These are phyloP conservation scores for Linhomoeus sp. DNA, from an alignment of 2,888 invertebrate genomes.

Conservation along the genomic window DNA sequence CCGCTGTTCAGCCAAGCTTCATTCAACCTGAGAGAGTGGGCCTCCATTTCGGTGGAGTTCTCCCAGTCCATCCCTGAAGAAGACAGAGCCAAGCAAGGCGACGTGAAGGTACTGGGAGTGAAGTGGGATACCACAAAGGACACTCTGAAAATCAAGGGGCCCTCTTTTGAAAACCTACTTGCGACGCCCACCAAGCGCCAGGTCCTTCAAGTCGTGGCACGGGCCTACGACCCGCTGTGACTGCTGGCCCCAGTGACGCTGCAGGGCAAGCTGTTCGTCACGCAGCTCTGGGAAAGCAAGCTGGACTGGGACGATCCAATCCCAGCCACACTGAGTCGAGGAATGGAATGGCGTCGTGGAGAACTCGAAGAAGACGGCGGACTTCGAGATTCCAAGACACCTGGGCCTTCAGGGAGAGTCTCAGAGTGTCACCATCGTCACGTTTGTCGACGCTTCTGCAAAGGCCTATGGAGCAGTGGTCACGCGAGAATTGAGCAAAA, in stretches of 20 bases:
- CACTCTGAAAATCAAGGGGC: not conserved
- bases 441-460: not conserved
- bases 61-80: not conserved
- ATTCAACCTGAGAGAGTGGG: constrained; percentile 4
- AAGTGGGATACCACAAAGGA: not conserved
- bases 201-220: not conserved
- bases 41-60: not conserved
- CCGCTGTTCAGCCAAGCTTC: not conserved
- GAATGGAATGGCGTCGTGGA: too few relatives aligned
- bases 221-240: not conserved
- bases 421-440: not conserved
- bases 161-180: too few relatives aligned
- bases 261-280: not conserved
- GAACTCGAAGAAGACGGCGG: too few relatives aligned
- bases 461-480: not conserved
- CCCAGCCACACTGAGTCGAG: too few relatives aligned
- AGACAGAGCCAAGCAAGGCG: not conserved
- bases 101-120: not conserved
- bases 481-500: not conserved
- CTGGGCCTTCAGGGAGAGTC: not conserved
- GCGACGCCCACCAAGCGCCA: constrained; percentile 1
- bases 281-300: not conserved
- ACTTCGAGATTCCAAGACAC: too few relatives aligned
- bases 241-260: not conserved
- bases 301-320: not conserved